A percentile compares a stretch with the other conserved stretches of the same genome.
Evolutionary conservation across 2,797 vertebrate species (phyloP).

Genomic region (Intellagama lesueurii): DNA sequence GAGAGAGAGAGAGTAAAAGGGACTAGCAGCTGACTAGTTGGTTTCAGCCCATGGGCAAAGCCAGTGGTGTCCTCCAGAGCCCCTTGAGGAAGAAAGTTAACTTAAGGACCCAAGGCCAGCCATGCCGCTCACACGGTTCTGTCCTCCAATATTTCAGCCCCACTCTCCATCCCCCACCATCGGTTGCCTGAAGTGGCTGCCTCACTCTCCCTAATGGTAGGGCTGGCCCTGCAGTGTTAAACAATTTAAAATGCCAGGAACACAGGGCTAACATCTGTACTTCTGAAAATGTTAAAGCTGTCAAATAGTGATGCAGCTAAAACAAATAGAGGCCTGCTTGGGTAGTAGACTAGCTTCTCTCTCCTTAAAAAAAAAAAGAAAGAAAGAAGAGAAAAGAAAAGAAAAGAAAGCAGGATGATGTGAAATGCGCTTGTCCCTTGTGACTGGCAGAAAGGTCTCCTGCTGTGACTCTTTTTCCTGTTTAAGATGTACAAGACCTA

Average conservation of each 20-base stretch:
- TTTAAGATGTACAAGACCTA: slow-evolving; percentile 38
- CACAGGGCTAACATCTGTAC: neutral
- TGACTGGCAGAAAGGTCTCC: slow-evolving; percentile 40
- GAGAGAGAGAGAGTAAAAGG: neutral
- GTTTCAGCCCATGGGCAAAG: too few species aligned
- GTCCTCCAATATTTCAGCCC: neutral
- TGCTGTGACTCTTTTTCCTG: slow-evolving; percentile 36
- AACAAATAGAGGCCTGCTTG: neutral
- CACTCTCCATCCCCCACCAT: too few species aligned
- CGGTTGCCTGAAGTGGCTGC: neutral
- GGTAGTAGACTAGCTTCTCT: neutral
- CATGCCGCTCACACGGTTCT: neutral
- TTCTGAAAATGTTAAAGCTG: slow-evolving; percentile 15
- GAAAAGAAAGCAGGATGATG: neutral
- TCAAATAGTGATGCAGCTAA: neutral
- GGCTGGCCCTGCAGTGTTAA: neutral
- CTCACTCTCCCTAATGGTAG: neutral
- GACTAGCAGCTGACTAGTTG: neutral
- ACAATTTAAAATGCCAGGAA: neutral
- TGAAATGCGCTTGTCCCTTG: slow-evolving; percentile 25
- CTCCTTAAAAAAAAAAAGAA: neutral
- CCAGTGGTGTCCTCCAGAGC: neutral
- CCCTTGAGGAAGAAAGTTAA: neutral
- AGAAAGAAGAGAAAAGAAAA: neutral
- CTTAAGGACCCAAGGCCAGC: neutral